Evolutionary conservation across 1,140 invertebrate species (phyloP).

Genomic region (Neodiprion lecontei): DNA sequence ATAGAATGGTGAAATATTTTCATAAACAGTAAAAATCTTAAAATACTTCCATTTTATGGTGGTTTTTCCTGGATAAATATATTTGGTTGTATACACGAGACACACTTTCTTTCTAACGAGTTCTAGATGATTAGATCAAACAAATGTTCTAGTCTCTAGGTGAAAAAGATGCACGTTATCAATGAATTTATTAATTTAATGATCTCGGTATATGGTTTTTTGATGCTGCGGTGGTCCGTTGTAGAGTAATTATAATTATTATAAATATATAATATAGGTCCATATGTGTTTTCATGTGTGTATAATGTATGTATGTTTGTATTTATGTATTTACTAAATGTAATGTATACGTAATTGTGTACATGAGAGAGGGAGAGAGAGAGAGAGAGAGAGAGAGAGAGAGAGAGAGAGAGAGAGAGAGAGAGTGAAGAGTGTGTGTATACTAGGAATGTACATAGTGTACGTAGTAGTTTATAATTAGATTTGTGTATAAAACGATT

Average conservation of each 20-base stretch:
- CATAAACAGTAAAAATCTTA: too few relatives aligned
- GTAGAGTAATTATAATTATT: slow-evolving; percentile 51
- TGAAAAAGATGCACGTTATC: too few relatives aligned
- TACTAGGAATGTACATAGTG: slow-evolving; percentile 62
- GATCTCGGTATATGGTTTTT: slow-evolving; percentile 30
- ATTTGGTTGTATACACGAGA: too few relatives aligned
- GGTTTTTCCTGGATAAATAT: too few relatives aligned
- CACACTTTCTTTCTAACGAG: too few relatives aligned
- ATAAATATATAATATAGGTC: slow-evolving; percentile 55
- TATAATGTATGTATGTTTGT: slow-evolving; percentile 25
- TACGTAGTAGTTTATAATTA: slow-evolving; percentile 57
- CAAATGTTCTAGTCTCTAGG: too few relatives aligned
- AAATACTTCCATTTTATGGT: too few relatives aligned
- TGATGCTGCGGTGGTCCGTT: slow-evolving; percentile 47
- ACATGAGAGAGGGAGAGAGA: neutral
- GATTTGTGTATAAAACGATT: slow-evolving; percentile 60
- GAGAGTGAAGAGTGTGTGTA: slow-evolving; percentile 51
- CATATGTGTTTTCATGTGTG: slow-evolving; percentile 32
- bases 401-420: slow-evolving; percentile 23
- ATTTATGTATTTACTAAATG: slow-evolving; percentile 17
- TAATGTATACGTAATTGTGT: neutral
- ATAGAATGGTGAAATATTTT: too few relatives aligned
- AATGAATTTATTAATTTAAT: slow-evolving; percentile 27
- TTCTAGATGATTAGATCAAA: too few relatives aligned
- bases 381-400: neutral